A percentile compares a stretch with the other conserved stretches of the same genome.
Conservation (phyloP, 1,140 invertebrate species). For the Drosophila simulans region DNA sequence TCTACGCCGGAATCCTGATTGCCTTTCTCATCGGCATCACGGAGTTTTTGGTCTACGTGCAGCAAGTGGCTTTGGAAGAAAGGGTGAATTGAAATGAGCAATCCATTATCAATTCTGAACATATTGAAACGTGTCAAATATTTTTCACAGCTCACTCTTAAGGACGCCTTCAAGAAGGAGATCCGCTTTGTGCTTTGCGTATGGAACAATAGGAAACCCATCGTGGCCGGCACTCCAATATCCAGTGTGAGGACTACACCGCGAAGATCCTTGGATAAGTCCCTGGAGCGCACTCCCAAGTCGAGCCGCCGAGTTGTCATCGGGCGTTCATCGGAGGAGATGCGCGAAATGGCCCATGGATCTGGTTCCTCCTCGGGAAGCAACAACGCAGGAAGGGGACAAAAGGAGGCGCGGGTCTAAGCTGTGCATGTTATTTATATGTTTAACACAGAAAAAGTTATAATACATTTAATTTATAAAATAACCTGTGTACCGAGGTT, state of each 20-base stretch:
- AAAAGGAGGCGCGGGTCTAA: constrained; percentile 43
- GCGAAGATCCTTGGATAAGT: constrained; percentile 57
- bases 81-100: constrained; percentile 75
- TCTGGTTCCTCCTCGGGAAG: constrained; percentile 7
- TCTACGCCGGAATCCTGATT: constrained; percentile 89
- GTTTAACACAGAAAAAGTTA: neutral
- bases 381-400: neutral
- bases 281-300: constrained; percentile 63
- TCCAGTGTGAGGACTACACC: constrained; percentile 57
- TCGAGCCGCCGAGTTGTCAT: constrained; percentile 61
- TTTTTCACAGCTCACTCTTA: constrained; percentile 80
- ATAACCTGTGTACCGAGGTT: too few species aligned
- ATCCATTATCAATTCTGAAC: neutral
- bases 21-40: constrained; percentile 88
- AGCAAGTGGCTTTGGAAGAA: constrained; percentile 91
- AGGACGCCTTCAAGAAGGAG: constrained; percentile 67
- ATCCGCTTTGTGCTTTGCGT: constrained; percentile 69
- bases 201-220: constrained; percentile 81
- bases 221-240: constrained; percentile 47
- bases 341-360: constrained; percentile 51
- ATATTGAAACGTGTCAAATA: neutral
- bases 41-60: constrained; percentile 93
- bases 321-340: constrained; percentile 64
- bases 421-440: neutral
- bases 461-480: too few species aligned